phyloP scores from a whole-genome alignment of 2,113 vertebrate genomes.

The Amazona vittata region DNA sequence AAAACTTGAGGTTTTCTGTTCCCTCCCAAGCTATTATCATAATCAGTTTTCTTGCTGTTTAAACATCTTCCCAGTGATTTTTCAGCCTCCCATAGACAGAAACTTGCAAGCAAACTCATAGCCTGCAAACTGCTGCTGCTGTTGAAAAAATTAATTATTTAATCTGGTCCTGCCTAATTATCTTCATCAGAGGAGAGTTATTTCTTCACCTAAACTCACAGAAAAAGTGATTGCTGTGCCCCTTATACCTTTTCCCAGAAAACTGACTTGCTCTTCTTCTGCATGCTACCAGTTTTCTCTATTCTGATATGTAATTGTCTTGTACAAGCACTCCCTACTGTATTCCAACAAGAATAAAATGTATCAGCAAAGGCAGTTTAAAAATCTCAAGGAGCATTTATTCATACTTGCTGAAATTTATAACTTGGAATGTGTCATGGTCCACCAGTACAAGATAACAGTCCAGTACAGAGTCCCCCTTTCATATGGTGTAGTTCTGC shows the following conservation, averaged over 20 bases:
- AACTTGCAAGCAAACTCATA: background rate
- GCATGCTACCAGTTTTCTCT: background rate
- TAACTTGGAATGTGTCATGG: background rate
- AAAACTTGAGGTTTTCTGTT: background rate
- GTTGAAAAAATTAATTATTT: background rate
- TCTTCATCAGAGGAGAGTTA: background rate
- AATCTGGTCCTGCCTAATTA: background rate
- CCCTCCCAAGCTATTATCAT: background rate
- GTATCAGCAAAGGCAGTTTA: background rate
- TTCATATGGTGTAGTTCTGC: background rate
- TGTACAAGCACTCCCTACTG: background rate
- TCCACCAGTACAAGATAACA: background rate
- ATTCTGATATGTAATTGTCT: background rate
- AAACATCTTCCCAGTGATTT: background rate
- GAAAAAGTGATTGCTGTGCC: background rate
- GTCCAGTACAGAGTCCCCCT: background rate
- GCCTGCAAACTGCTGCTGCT: background rate
- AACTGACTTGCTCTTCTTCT: background rate
- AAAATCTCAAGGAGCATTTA: background rate
- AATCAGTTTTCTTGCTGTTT: background rate
- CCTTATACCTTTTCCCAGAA: background rate
- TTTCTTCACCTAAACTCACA: background rate
- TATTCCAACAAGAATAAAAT: background rate
- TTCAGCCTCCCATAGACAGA: background rate
- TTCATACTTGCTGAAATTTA: background rate